A percentile compares a stretch with the other conserved stretches of the same genome.
Evolutionary conservation across 2,797 vertebrate species (phyloP).

Genomic region (Ispidina lecontei): DNA sequence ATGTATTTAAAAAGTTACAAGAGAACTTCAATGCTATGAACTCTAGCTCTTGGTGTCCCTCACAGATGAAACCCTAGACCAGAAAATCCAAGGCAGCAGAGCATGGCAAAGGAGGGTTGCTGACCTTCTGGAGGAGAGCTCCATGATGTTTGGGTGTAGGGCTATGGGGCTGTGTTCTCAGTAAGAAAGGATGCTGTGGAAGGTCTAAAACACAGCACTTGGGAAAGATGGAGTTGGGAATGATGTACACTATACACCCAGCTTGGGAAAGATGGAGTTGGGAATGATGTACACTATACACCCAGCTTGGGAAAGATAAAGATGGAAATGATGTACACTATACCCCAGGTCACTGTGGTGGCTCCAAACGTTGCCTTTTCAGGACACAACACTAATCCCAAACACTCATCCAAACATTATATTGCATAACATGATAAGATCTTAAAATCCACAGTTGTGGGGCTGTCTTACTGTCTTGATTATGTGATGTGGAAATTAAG

Average conservation of each 20-base stretch:
- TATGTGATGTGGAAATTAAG: not conserved
- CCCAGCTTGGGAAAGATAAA: not conserved
- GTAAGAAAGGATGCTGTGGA: not conserved
- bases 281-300: too few species aligned
- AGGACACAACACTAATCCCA: not conserved
- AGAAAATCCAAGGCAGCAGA: not conserved
- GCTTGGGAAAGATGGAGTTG: not conserved
- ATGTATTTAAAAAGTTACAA: not conserved
- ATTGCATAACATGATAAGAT: rapidly evolving
- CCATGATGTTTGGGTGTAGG: not conserved
- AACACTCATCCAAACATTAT: not conserved
- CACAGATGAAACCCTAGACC: not conserved
- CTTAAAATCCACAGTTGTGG: not conserved
- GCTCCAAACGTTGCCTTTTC: not conserved
- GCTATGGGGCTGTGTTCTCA: not conserved
- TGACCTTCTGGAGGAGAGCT: rapidly evolving
- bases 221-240: not conserved
- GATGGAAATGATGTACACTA: rapidly evolving
- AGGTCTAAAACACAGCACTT: not conserved
- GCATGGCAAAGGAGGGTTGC: rapidly evolving
- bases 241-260: too few species aligned
- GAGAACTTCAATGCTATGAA: not conserved
- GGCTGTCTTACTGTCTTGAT: not conserved
- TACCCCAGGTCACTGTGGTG: not conserved
- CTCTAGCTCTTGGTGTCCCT: not conserved